These are phyloP conservation scores for Muntiacus muntjak DNA, from an alignment of 2,113 vertebrate genomes.

Conservation along the genomic window DNA sequence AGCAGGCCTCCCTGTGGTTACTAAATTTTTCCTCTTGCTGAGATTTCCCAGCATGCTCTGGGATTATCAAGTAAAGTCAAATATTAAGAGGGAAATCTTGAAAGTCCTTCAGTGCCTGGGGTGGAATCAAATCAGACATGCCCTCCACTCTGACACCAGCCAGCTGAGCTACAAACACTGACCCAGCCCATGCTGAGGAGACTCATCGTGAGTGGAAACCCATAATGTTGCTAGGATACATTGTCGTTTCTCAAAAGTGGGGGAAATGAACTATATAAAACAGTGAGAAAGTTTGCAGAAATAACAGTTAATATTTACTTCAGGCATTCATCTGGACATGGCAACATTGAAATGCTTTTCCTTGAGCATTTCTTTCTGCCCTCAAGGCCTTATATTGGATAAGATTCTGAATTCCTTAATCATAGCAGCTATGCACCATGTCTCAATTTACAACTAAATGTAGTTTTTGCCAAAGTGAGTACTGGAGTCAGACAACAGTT, in stretches of 20 bases:
- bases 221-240: constrained; percentile 6
- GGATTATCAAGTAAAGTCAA: constrained; percentile 69
- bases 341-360: constrained; percentile 30
- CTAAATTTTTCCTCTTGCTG: constrained; percentile 66
- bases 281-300: constrained; percentile 54
- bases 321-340: constrained; percentile 22
- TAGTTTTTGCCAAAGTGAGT: constrained; percentile 64
- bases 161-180: constrained; percentile 67
- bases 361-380: constrained; percentile 66
- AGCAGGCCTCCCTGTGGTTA: constrained; percentile 57
- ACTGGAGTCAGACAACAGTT: constrained; percentile 64
- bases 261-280: constrained; percentile 50
- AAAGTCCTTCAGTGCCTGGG: constrained; percentile 70
- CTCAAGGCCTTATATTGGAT: neutral
- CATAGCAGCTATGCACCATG: constrained; percentile 51
- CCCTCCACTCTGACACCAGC: constrained; percentile 48
- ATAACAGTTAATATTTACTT: constrained; percentile 65
- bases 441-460: constrained; percentile 68
- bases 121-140: constrained; percentile 70
- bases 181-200: constrained; percentile 49
- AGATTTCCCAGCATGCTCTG: constrained; percentile 74
- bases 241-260: neutral
- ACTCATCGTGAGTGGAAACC: constrained; percentile 30
- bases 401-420: constrained; percentile 74
- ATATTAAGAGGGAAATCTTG: constrained; percentile 72